These are phyloP conservation scores for Xanthia togata DNA, from an alignment of 2,888 invertebrate species.

Conservation along the genomic window DNA sequence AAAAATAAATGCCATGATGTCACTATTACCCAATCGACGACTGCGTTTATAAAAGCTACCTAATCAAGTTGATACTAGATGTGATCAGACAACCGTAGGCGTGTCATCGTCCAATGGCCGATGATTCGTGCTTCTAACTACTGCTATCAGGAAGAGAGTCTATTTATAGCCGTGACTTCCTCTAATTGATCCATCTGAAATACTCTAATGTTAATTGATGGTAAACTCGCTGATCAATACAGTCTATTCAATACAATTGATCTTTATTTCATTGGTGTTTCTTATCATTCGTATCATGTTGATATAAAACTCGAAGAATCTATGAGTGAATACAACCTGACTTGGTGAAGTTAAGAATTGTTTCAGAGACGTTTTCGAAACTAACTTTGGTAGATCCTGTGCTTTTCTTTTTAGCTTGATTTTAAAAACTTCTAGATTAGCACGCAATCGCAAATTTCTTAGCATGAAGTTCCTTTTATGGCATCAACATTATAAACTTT, in stretches of 20 bases:
- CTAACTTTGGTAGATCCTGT: too few species aligned
- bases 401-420: too few species aligned
- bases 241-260: constrained; percentile 38
- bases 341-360: not conserved
- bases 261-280: constrained; percentile 35
- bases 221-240: constrained; percentile 29
- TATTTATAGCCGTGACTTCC: constrained; percentile 55
- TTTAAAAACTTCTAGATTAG: too few species aligned
- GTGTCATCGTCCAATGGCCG: constrained; percentile 16
- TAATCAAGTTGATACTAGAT: constrained; percentile 37
- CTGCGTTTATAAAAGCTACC: not conserved
- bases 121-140: constrained; percentile 30
- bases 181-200: constrained; percentile 60
- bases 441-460: too few species aligned
- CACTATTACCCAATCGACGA: not conserved
- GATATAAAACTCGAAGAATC: not conserved
- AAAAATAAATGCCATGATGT: not conserved
- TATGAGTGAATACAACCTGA: not conserved
- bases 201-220: constrained; percentile 46
- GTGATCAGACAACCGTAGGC: constrained; percentile 6
- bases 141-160: constrained; percentile 22
- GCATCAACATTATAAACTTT: too few species aligned
- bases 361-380: too few species aligned
- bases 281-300: not conserved
- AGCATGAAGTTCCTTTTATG: too few species aligned